Conservation (phyloP, 1,140 invertebrate species). For the Cecropterus lyciades region DNA sequence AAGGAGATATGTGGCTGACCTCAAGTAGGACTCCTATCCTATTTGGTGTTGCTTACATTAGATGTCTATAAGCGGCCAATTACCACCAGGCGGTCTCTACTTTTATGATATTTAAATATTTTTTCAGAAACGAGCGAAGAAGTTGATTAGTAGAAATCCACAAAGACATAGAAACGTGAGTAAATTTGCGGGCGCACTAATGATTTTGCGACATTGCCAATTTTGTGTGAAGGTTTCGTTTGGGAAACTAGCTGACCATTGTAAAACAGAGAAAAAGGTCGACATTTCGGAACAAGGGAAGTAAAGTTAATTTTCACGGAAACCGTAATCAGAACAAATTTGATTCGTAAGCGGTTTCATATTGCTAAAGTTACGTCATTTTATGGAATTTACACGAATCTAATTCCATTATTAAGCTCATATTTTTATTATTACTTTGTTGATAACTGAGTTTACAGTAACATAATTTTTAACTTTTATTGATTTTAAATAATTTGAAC, state of each 20-base stretch:
- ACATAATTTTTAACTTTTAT: too few relatives aligned
- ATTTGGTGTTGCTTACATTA: too few relatives aligned
- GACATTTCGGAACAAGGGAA: neutral
- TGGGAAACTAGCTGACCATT: neutral
- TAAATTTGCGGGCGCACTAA: neutral
- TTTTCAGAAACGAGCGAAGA: too few relatives aligned
- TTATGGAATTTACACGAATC: neutral
- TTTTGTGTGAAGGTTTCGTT: neutral
- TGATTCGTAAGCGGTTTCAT: neutral
- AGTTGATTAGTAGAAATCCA: neutral
- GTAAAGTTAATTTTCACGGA: conserved; percentile 2
- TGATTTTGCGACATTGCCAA: neutral
- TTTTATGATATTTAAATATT: too few relatives aligned
- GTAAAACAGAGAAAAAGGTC: neutral
- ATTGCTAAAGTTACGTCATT: neutral
- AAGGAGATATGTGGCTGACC: too few relatives aligned
- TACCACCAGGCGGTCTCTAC: too few relatives aligned
- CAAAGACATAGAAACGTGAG: neutral
- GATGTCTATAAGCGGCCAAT: too few relatives aligned
- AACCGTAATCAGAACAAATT: neutral
- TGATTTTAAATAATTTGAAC: too few relatives aligned
- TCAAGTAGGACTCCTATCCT: too few relatives aligned
- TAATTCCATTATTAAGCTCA: neutral
- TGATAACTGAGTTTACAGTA: too few relatives aligned
- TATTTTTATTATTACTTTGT: too few relatives aligned